Evolutionary conservation across 2,113 vertebrate species (phyloP), one percentile per base, ranked within the genome.

Genomic region (Crotalus helleri): DNA sequence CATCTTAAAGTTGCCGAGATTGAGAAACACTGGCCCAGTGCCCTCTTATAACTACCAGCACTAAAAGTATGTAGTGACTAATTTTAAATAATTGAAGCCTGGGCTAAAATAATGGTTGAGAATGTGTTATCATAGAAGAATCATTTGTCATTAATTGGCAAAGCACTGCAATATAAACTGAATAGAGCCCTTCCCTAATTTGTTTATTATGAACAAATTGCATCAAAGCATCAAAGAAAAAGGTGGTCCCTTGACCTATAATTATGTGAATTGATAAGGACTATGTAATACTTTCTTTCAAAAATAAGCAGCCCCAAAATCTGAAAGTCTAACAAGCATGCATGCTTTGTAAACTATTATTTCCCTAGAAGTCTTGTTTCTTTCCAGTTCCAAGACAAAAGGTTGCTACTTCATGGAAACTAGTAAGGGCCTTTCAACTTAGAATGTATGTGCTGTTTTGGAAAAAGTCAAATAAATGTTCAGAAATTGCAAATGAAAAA

Each of bases 401-500:
- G 54, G 26, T 57, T 89, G 92, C n/a, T 92, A 19, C 92, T 94
- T 33, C 7, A 10, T 87, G 87, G 86, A 39, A 24, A 91, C 93
- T 90, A 81, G 44, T 64, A 51, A 86, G 46, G 93, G n/a, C 13
- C 64, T 94, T 88, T 74, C 90, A 0, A 54, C 85, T 2, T 12
- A n/a, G 39, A 57, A 53, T 90, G 64, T 91, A 91, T 19, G 90
- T 4, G 11, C 58, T 0, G 86, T 81, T 90, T 69, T 53, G 89
- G 58, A 61, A 93, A 89, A 23, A 92, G 21, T 7, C 53, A 7
- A 95, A 49, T 58, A 92, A 92, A 57, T 46, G 49, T 55, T 61
- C 33, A 74, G 58, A 49, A 69, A 69, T 21, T 86, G 88, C 1
- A 53, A 87, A 92, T 88, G 95, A 58, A 90, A 92, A 95, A 24